Evolutionary conservation across 2,113 vertebrate species (phyloP), one percentile per base, ranked within the genome.

Genomic region (Donacobius atricapilla): DNA sequence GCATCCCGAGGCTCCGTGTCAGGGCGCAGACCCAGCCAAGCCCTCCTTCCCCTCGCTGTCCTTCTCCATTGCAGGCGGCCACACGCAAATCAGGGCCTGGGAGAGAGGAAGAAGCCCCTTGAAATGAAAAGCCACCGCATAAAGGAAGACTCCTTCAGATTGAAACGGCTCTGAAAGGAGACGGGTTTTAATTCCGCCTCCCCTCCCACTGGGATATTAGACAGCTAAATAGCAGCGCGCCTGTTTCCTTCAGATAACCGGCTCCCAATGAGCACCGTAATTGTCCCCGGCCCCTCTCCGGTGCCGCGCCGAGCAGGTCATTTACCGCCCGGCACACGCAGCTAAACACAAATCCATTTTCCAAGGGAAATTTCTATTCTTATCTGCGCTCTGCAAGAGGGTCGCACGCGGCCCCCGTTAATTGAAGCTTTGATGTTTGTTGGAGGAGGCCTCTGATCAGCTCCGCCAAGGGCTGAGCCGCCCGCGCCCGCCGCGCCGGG

Each of bases 331-430:
- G 68, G 97, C 96, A 84, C 97, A 96, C 82, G 94, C 98, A 88
- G 96, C 97, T 95, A 82, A 97, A 97, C 97, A 97, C 97, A 97
- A 98, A 98, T 96, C 98, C 98, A 95, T 98, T 98, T 97, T 97
- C 97, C 97, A 72, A 95, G 97, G 97, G 96, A 98, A 97, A 98
- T 97, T 97, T 97, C 97, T 97, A 89, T 97, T 97, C 98, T 98
- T 98, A 98, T 98, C 98, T 97, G 98, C 97, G 97, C 94, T 97
- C 96, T 97, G 98, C 98, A 98, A 98, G 97, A 98, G 98, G 97
- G 98, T 95, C 92, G 95, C 93, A 16, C 96, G 97, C 91, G 3
- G 97, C 92, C 98, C 92, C 60, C 54, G 96, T 95, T 98, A 98
- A 98, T 98, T 98, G 98, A 89, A 96, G 98, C 97, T 97, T 97